Evolutionary conservation across 1,140 invertebrate species (phyloP).

Genomic region (Chironomus striatipennis): DNA sequence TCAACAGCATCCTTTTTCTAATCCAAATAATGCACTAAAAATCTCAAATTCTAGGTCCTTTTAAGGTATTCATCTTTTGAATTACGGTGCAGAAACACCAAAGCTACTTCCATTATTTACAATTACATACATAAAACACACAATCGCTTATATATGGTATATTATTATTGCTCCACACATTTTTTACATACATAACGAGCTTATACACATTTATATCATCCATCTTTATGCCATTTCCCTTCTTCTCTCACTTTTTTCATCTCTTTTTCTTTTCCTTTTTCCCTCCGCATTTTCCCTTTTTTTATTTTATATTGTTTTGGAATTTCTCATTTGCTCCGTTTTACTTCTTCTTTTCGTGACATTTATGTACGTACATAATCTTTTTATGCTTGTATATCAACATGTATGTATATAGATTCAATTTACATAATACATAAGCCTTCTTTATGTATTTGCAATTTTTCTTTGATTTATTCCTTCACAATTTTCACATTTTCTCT

Average conservation of each 20-base stretch:
- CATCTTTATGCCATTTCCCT: background rate
- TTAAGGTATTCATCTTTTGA: no score
- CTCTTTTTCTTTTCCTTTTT: background rate
- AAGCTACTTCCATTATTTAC: no score
- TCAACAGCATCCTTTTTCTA: no score
- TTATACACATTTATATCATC: constrained; percentile 16
- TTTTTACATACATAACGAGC: background rate
- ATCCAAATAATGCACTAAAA: background rate
- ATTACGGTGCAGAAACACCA: no score
- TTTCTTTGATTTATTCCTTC: background rate
- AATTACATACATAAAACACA: no score
- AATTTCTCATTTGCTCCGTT: background rate
- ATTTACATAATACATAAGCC: constrained; percentile 5
- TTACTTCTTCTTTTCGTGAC: background rate
- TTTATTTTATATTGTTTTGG: background rate
- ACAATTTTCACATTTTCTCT: background rate
- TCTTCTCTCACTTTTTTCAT: background rate
- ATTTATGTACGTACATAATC: background rate
- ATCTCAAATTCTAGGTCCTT: no score
- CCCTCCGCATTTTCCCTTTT: no score
- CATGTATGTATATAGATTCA: background rate
- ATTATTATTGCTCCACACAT: no score
- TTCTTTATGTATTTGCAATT: background rate
- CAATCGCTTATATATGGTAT: no score
- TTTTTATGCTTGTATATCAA: background rate